Base-by-base conservation (phyloP, 2,113 vertebrate species). In the Chaetura pelagica region DNA sequence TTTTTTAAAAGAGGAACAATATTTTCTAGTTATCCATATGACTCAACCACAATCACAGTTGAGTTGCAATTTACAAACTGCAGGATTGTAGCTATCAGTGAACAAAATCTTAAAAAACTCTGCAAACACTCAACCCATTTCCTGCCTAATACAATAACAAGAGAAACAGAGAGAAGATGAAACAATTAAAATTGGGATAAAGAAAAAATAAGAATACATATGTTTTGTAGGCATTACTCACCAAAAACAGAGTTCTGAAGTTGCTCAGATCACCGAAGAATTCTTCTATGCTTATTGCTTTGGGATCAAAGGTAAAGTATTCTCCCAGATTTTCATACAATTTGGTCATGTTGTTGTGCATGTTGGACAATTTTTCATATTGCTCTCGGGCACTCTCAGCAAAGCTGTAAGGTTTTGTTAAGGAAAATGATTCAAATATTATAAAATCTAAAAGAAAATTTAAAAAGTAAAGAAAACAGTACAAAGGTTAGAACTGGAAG, bases 271-370 rank as follows among this genome's bases (percentile, higher is more conserved):
- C 98, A 1, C 99, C 99, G 40, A 99, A 99, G 97, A 99, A 99
- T 78, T 99, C 99, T 93, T 99, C 99, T 66, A 99, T 97, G 54
- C 97, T 98, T 96, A 99, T 85, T 13, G 96, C 89, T 94, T 99
- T 99, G 13, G 99, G 97, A 95, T 99, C 99, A 76, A 99, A 99
- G 94, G 98, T 98, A 34, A 99, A 99, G 88, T 98, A 99, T 67
- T 99, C 99, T 91, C 99, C 99, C 61, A 99, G 89, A 94, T 92
- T 99, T 88, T 99, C 99, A 51, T 99, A 99, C 22, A 99, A 96
- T 84, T 99, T 99, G 15, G 97, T 98, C 99, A 99, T 99, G 97
- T 99, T 99, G 97, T 98, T 99, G 97, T 99, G 98, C 99, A 99
- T 99, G 94, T 97, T 99, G 90, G 98, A 98, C 59, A 99, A 98